phyloP scores from a whole-genome alignment of 1,140 invertebrate species.

The Tetramorium simillimum region DNA sequence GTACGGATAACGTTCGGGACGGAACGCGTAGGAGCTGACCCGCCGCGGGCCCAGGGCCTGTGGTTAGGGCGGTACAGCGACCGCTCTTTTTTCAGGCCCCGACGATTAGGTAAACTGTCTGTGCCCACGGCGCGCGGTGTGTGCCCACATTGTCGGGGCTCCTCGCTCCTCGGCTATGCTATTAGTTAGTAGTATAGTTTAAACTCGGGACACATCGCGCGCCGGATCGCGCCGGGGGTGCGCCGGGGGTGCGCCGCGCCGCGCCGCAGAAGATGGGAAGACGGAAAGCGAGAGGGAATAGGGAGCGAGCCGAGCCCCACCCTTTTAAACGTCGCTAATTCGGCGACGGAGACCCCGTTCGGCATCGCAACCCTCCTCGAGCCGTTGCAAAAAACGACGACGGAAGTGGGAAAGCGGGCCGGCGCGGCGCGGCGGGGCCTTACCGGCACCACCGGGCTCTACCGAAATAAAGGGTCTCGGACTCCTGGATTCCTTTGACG shows the following conservation, averaged over 20 bases:
- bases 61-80: slow-evolving; percentile 84
- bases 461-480: slow-evolving; percentile 31
- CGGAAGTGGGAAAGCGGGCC: neutral
- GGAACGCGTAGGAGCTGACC: slow-evolving; percentile 64
- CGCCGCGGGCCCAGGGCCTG: slow-evolving; percentile 80
- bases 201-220: slow-evolving; percentile 71
- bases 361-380: slow-evolving; percentile 49
- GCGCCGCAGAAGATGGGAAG: slow-evolving; percentile 22
- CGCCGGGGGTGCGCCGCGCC: neutral
- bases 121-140: slow-evolving; percentile 47
- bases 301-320: slow-evolving; percentile 63
- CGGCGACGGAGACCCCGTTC: slow-evolving; percentile 77
- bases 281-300: slow-evolving; percentile 7
- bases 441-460: neutral
- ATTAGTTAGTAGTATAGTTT: slow-evolving; percentile 85
- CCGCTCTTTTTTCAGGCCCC: slow-evolving; percentile 80
- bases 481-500: slow-evolving; percentile 24
- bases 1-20: slow-evolving; percentile 64
- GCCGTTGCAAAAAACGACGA: slow-evolving; percentile 8
- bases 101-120: slow-evolving; percentile 85
- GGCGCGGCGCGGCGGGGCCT: neutral
- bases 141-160: slow-evolving; percentile 82
- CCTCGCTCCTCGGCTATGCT: slow-evolving; percentile 82
- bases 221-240: neutral
- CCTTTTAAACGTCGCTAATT: slow-evolving; percentile 81